phyloP scores from a whole-genome alignment of 2,113 vertebrate genomes.

The Mungos mungo region DNA sequence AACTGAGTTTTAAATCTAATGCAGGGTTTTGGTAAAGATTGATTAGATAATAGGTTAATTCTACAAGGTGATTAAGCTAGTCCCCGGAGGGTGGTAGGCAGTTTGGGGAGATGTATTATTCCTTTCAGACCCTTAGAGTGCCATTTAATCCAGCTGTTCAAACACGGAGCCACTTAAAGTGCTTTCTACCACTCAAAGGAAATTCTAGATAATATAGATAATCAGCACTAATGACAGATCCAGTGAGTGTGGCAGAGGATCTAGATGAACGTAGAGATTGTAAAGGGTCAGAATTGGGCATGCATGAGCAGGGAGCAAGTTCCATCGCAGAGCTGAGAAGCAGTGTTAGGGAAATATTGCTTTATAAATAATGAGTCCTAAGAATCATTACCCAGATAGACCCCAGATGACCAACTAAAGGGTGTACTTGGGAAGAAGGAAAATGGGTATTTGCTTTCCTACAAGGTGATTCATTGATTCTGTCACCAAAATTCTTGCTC shows the following conservation, averaged over 20 bases:
- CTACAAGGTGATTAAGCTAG: conserved; percentile 60
- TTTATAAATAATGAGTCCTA: neutral
- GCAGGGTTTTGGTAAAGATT: conserved; percentile 50
- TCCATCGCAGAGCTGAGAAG: neutral
- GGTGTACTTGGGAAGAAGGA: neutral
- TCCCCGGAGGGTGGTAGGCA: neutral
- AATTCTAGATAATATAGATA: conserved; percentile 58
- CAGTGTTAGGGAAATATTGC: neutral
- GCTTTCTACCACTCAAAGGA: conserved; percentile 63
- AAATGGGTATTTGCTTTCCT: neutral
- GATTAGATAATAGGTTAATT: conserved; percentile 62
- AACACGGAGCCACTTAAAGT: conserved; percentile 43
- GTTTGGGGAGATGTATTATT: conserved; percentile 53
- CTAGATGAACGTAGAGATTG: neutral
- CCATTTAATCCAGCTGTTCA: conserved; percentile 56
- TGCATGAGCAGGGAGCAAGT: neutral
- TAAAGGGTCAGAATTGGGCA: neutral
- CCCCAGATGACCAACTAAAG: neutral
- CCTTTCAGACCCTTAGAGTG: conserved; percentile 41
- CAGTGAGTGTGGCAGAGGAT: neutral
- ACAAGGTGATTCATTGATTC: neutral
- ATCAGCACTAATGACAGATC: conserved; percentile 27
- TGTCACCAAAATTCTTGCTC: conserved; percentile 7
- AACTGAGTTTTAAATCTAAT: conserved; percentile 46
- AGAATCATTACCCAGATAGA: neutral